phyloP scores from a whole-genome alignment of 2,113 vertebrate species.

The Grammomys dolichurus region DNA sequence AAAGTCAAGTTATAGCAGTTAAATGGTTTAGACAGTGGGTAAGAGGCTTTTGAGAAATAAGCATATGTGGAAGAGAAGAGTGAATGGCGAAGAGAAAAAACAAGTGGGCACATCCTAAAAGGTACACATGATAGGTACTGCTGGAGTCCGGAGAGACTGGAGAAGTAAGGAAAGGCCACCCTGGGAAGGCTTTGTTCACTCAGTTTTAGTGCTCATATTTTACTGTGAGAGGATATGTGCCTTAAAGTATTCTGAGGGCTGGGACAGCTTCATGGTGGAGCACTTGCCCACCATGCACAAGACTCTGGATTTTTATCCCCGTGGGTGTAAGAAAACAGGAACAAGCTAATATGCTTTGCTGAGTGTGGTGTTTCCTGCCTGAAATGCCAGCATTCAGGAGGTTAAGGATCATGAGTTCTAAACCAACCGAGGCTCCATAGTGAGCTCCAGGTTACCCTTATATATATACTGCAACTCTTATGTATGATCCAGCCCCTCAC shows the following conservation, averaged over 20 bases:
- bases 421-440: not conserved
- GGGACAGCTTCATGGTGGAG: too few species aligned
- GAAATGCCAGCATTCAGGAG: not conserved
- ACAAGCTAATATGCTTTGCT: not conserved
- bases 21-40: not conserved
- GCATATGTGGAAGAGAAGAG: not conserved
- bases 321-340: not conserved
- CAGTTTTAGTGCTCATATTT: not conserved
- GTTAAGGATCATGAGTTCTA: not conserved
- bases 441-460: not conserved
- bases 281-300: not conserved
- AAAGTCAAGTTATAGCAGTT: not conserved
- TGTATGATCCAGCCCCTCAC: not conserved
- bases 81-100: not conserved
- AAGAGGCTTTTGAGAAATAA: constrained; percentile 9
- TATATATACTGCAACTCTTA: not conserved
- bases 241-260: not conserved
- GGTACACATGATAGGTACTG: not conserved
- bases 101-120: too few species aligned
- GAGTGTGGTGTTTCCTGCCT: not conserved
- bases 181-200: not conserved
- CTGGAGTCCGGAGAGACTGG: not conserved
- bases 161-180: constrained; percentile 39
- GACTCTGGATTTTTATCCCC: not conserved
- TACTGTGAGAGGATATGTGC: not conserved